Evolutionary conservation across 92 coral and sea anemone species (phyloP).

Genomic region (Blastomussa wellsi): DNA sequence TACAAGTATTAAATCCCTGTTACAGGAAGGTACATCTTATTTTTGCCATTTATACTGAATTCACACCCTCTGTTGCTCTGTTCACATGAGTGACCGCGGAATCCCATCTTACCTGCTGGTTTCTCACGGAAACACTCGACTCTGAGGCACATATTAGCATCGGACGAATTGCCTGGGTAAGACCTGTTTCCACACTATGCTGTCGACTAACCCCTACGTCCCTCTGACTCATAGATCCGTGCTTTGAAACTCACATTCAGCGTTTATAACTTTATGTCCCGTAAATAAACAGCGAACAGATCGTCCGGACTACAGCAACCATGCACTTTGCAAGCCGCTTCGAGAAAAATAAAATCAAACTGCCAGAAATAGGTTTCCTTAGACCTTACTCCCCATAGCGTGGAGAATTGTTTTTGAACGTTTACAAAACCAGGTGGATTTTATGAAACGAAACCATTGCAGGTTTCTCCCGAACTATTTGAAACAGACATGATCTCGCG

Average conservation of each 20-base stretch:
- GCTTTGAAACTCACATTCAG: constrained; percentile 33
- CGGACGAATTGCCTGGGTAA: constrained; percentile 81
- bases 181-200: constrained; percentile 82
- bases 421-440: constrained; percentile 27
- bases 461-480: constrained; percentile 71
- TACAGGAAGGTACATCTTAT: neutral
- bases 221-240: constrained; percentile 76
- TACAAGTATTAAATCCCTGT: neutral
- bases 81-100: neutral
- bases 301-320: constrained; percentile 17
- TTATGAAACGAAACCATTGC: constrained; percentile 59
- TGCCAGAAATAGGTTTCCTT: neutral
- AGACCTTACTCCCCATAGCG: neutral
- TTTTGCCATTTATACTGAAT: neutral
- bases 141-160: constrained; percentile 71
- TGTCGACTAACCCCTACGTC: constrained; percentile 71
- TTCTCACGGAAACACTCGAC: constrained; percentile 56
- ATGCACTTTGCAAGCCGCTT: constrained; percentile 29
- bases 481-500: constrained; percentile 50
- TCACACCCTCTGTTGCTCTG: neutral
- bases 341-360: neutral
- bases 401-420: neutral
- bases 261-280: constrained; percentile 5
- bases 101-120: constrained; percentile 35
- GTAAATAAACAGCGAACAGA: constrained; percentile 26